Evolutionary conservation across 2,797 vertebrate species (phyloP).

Genomic region (Echiichthys vipera): DNA sequence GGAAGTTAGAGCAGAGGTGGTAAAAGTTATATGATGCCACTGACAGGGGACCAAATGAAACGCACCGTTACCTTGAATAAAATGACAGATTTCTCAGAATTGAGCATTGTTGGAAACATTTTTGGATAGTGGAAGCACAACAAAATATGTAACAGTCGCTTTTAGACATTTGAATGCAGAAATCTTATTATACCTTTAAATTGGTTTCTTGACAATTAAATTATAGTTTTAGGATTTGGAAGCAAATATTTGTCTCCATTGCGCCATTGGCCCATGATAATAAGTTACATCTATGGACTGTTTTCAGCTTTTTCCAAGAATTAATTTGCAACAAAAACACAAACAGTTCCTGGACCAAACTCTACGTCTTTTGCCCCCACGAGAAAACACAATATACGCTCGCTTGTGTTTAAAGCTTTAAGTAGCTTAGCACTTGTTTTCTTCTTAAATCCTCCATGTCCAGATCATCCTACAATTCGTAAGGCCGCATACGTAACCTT

Average conservation of each 20-base stretch:
- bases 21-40: too few relatives aligned
- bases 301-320: background rate
- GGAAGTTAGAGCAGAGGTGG: too few relatives aligned
- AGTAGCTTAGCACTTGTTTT: slow-evolving; percentile 9
- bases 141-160: too few relatives aligned
- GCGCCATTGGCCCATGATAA: background rate
- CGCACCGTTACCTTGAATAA: too few relatives aligned
- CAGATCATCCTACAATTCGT: slow-evolving; percentile 28
- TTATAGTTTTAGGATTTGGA: background rate
- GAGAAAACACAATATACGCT: slow-evolving; percentile 2
- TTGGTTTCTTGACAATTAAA: background rate
- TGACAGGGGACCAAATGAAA: too few relatives aligned
- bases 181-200: too few relatives aligned
- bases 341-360: background rate
- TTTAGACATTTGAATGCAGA: too few relatives aligned
- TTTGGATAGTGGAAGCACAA: too few relatives aligned
- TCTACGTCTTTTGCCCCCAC: background rate
- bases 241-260: background rate
- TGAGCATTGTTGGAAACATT: too few relatives aligned
- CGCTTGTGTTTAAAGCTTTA: slow-evolving; percentile 2
- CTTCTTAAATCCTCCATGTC: slow-evolving; percentile 31
- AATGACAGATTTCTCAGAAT: too few relatives aligned
- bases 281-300: background rate
- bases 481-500: slow-evolving; percentile 42
- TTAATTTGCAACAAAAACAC: background rate